phyloP scores from a whole-genome alignment of 2,888 invertebrate genomes.

The Brachypterus glaber region DNA sequence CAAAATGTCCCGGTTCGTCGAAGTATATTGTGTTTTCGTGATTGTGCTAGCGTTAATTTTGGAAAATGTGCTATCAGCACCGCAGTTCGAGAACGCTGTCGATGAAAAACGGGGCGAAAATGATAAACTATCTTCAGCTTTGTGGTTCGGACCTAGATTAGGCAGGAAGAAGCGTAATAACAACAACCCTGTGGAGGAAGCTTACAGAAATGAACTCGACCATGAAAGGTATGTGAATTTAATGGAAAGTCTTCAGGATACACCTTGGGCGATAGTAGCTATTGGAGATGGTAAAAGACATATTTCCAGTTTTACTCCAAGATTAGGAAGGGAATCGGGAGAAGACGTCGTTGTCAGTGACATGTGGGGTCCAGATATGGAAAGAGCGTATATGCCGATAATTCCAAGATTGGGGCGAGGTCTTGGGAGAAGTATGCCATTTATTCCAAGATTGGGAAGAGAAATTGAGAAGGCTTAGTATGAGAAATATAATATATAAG shows the following conservation, averaged over 20 bases:
- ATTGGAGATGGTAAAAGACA: conserved; percentile 24
- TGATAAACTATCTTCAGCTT: too few species aligned
- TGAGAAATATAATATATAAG: too few species aligned
- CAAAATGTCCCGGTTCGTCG: too few species aligned
- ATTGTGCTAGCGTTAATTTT: too few species aligned
- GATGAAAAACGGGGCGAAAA: too few species aligned
- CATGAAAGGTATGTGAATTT: conserved; percentile 30
- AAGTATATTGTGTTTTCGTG: too few species aligned
- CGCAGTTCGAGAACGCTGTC: too few species aligned
- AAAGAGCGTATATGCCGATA: conserved; percentile 36
- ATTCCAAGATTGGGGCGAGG: conserved; percentile 43
- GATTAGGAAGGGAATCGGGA: conserved; percentile 42
- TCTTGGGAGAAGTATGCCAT: conserved; percentile 41
- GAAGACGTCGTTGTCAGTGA: conserved; percentile 28
- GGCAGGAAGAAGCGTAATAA: conserved; percentile 42
- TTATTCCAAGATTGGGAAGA: conserved; percentile 41
- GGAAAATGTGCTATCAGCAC: too few species aligned
- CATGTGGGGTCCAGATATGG: conserved; percentile 28
- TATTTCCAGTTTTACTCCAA: conserved; percentile 40
- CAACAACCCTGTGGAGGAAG: conserved; percentile 18
- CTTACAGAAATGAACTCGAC: conserved; percentile 27
- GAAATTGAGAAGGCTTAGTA: conserved; percentile 14
- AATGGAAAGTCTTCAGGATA: conserved; percentile 36
- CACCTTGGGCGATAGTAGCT: conserved; percentile 38
- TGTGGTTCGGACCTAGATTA: conserved; percentile 45